Conservation (phyloP, 2,797 vertebrate species). For the Falco berigora region DNA sequence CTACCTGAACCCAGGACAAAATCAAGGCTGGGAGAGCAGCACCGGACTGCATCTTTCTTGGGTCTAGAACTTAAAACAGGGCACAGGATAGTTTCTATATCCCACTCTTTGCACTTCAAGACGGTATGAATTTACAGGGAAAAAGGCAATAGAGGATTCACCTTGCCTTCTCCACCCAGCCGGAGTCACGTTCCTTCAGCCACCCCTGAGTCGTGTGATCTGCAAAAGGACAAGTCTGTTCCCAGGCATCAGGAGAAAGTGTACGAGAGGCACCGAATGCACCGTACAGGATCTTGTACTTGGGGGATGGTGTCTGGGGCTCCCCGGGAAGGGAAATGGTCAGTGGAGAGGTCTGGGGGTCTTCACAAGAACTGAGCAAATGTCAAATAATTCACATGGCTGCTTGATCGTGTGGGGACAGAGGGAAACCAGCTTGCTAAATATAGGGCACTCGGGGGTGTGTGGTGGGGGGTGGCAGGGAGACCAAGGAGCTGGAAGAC, state of each 20-base stretch:
- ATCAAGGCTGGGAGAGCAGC: not conserved
- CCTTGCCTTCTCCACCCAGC: not conserved
- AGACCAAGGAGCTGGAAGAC: not conserved
- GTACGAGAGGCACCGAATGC: fast-evolving
- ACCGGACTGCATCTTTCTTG: not conserved
- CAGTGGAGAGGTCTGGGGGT: not conserved
- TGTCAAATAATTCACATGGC: fast-evolving
- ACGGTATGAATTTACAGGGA: fast-evolving
- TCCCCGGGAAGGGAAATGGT: not conserved
- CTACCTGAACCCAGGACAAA: not conserved
- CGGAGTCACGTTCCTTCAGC: fast-evolving
- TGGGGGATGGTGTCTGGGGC: not conserved
- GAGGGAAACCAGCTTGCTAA: not conserved
- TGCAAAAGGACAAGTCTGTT: not conserved
- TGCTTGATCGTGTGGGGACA: fast-evolving
- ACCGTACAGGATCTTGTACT: fast-evolving
- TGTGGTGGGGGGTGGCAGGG: too few relatives aligned
- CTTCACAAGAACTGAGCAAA: not conserved
- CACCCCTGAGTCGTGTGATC: not conserved
- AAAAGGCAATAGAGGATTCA: not conserved
- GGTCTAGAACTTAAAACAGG: not conserved
- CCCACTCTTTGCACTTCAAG: not conserved
- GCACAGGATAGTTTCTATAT: not conserved
- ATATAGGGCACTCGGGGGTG: fast-evolving
- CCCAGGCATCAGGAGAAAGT: not conserved